Conservation (phyloP, 2,888 invertebrate species). For the Cantharis lateralis region DNA sequence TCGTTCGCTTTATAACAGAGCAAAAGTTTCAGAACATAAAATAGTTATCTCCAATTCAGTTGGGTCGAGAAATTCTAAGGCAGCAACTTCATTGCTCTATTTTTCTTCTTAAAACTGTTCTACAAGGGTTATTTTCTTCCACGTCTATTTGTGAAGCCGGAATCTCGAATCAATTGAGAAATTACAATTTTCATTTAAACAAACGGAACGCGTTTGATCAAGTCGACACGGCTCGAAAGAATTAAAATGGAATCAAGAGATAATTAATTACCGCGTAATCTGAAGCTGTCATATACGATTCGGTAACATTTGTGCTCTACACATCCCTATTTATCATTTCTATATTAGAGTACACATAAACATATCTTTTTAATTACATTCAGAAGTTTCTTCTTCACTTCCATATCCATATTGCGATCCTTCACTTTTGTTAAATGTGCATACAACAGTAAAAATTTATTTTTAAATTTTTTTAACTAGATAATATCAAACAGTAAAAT, state of each 20-base stretch:
- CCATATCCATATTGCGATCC: constrained; percentile 6
- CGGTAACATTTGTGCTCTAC: constrained; percentile 46
- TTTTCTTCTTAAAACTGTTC: constrained; percentile 40
- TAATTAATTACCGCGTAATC: constrained; percentile 49
- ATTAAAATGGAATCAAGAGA: constrained; percentile 50
- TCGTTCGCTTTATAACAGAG: constrained; percentile 27
- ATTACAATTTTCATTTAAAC: constrained; percentile 30
- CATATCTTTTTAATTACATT: constrained; percentile 17
- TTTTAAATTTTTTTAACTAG: not conserved
- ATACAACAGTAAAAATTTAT: constrained; percentile 31
- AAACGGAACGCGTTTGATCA: constrained; percentile 39
- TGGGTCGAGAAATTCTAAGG: constrained; percentile 41
- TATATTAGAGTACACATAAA: constrained; percentile 16
- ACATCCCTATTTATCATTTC: constrained; percentile 38
- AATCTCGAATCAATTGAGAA: not conserved
- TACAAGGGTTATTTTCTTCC: constrained; percentile 38
- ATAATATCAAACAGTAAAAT: not conserved
- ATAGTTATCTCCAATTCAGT: constrained; percentile 38
- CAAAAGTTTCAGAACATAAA: constrained; percentile 44
- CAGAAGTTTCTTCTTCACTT: constrained; percentile 6
- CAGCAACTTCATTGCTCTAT: constrained; percentile 41
- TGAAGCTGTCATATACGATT: constrained; percentile 30
- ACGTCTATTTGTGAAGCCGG: constrained; percentile 22
- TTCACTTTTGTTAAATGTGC: constrained; percentile 8
- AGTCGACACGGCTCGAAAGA: constrained; percentile 44